phyloP scores from a whole-genome alignment of 2,888 invertebrate species.

The Rotaria sp. region DNA sequence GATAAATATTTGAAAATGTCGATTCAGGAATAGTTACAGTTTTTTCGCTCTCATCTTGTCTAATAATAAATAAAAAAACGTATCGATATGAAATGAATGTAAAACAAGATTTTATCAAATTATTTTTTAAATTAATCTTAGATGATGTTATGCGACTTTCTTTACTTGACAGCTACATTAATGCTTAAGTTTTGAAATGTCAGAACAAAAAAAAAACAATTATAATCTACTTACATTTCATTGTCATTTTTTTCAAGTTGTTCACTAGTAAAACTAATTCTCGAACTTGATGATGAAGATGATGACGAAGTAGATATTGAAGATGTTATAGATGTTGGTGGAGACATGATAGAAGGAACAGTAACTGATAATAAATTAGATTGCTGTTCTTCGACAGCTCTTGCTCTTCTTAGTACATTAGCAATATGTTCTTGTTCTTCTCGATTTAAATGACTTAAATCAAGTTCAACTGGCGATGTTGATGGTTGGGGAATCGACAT shows the following conservation, averaged over 20 bases:
- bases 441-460: constrained; percentile 23
- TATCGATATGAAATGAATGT: background rate
- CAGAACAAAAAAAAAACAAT: background rate
- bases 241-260: background rate
- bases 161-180: background rate
- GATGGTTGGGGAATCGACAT: background rate
- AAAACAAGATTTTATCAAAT: background rate
- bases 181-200: background rate
- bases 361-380: background rate
- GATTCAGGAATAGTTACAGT: background rate
- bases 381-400: constrained; percentile 1
- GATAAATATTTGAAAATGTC: background rate
- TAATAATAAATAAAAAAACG: background rate
- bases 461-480: background rate
- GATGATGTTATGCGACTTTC: background rate
- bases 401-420: background rate
- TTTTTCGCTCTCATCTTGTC: background rate
- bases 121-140: background rate
- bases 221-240: background rate
- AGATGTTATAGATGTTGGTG: background rate
- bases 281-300: background rate
- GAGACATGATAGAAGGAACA: background rate
- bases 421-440: constrained; percentile 26
- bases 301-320: background rate
- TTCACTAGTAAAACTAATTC: background rate